Conservation (phyloP, 2,797 vertebrate species). For the Brotogeris chrysoptera region DNA sequence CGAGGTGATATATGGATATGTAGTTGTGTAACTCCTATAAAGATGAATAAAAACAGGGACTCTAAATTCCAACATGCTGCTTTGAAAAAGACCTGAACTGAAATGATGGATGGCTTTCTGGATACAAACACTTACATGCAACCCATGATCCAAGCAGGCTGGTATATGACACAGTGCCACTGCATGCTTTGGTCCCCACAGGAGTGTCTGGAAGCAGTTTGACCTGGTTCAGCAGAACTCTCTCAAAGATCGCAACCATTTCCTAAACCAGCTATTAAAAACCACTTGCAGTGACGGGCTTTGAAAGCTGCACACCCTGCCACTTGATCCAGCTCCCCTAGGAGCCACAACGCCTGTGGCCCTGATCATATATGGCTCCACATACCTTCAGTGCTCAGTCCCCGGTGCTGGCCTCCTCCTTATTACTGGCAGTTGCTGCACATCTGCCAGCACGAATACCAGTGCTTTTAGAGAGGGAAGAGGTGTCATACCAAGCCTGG, state of each 20-base stretch:
- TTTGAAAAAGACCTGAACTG: background rate
- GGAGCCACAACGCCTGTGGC: background rate
- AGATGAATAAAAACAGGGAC: background rate
- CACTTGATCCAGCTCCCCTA: background rate
- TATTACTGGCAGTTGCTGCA: background rate
- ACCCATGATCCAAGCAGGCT: background rate
- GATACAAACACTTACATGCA: accelerated
- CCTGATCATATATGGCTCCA: background rate
- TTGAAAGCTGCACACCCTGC: background rate
- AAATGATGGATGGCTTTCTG: background rate
- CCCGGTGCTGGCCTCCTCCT: constrained; percentile 30
- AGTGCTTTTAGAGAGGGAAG: background rate
- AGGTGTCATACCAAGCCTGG: constrained; percentile 10
- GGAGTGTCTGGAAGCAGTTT: background rate
- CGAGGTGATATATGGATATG: background rate
- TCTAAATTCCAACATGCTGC: background rate
- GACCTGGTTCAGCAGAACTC: background rate
- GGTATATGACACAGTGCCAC: background rate
- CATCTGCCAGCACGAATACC: constrained; percentile 14
- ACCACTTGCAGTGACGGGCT: background rate
- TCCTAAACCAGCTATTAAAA: background rate
- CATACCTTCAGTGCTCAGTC: background rate
- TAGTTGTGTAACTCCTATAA: background rate
- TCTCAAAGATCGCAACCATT: background rate
- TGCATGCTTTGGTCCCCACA: background rate